Evolutionary conservation across 2,797 vertebrate genomes (phyloP).

Genomic region (Pteropus rufus): DNA sequence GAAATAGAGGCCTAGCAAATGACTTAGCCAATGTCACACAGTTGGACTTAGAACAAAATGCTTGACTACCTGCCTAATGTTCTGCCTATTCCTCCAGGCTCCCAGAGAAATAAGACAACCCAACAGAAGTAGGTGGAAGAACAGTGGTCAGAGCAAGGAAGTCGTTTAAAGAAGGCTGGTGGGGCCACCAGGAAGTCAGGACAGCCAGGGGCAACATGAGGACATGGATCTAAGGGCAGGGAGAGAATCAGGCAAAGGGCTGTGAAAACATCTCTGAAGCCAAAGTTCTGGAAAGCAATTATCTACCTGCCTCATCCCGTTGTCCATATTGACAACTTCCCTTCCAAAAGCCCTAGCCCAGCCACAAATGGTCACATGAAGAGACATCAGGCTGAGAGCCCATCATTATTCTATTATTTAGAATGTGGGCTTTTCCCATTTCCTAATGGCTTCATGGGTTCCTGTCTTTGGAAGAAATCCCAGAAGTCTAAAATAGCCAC

Average conservation of each 20-base stretch:
- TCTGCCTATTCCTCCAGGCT: background rate
- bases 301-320: background rate
- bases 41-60: background rate
- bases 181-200: background rate
- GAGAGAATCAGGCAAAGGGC: background rate
- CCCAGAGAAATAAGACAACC: background rate
- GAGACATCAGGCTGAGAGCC: background rate
- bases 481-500: constrained; percentile 10
- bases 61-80: background rate
- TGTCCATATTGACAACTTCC: background rate
- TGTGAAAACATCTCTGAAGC: background rate
- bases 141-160: background rate
- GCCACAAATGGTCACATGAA: background rate
- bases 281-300: background rate
- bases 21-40: background rate
- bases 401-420: constrained; percentile 50
- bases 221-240: rapidly evolving
- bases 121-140: background rate
- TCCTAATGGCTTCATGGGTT: constrained; percentile 50
- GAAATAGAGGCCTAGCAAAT: background rate
- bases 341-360: background rate
- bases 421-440: constrained; percentile 57
- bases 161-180: background rate
- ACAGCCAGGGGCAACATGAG: background rate
- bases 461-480: constrained; percentile 71